phyloP scores from a whole-genome alignment of 2,797 vertebrate genomes.

The Tangara arthus region DNA sequence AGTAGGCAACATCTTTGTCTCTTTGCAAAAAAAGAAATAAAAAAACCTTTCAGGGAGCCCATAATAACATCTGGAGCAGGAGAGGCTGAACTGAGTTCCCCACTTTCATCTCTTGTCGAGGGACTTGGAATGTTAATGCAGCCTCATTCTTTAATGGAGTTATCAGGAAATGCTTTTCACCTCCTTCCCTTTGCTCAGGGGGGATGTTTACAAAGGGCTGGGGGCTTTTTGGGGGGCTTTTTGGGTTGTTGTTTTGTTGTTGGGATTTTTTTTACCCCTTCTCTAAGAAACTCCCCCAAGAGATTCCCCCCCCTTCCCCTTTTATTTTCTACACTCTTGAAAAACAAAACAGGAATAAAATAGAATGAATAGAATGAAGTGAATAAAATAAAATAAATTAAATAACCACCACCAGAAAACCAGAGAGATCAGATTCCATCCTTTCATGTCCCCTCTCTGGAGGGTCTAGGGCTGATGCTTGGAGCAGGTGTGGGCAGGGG shows the following conservation, averaged over 20 bases:
- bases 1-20: slow-evolving; percentile 82
- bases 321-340: not conserved
- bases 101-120: slow-evolving; percentile 73
- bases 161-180: slow-evolving; percentile 81
- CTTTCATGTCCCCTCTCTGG: not conserved
- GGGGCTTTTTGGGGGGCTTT: not conserved
- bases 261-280: not conserved
- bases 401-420: not conserved
- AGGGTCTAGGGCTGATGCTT: not conserved
- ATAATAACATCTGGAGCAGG: slow-evolving; percentile 85
- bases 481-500: not conserved
- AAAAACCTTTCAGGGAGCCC: slow-evolving; percentile 72
- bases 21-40: slow-evolving; percentile 72
- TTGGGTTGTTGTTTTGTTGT: slow-evolving; percentile 3
- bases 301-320: not conserved
- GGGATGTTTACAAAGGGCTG: slow-evolving; percentile 60
- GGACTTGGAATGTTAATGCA: slow-evolving; percentile 74
- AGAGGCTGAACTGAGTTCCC: slow-evolving; percentile 62
- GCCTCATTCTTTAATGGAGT: slow-evolving; percentile 71
- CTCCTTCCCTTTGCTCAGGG: slow-evolving; percentile 61
- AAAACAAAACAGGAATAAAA: not conserved
- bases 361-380: not conserved
- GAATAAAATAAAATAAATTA: not conserved
- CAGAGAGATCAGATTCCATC: not conserved
- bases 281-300: not conserved